These are phyloP conservation scores for Columba guinea DNA, from an alignment of 2,797 vertebrate species.

Conservation along the genomic window DNA sequence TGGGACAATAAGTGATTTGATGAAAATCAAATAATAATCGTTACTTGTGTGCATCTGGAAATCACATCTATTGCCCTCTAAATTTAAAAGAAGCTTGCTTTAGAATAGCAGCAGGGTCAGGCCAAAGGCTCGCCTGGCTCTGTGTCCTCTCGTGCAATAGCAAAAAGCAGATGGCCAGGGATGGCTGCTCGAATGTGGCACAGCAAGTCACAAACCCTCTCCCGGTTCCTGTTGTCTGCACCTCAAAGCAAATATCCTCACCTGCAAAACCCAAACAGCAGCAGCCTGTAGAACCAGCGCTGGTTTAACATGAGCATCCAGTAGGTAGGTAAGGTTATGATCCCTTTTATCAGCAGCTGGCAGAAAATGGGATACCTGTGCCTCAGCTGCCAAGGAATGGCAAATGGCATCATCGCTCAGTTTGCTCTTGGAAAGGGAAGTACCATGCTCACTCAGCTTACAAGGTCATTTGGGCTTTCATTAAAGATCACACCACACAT, in stretches of 20 bases:
- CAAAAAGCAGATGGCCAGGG: background rate
- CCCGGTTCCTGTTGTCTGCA: background rate
- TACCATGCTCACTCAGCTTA: background rate
- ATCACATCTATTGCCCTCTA: background rate
- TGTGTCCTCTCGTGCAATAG: background rate
- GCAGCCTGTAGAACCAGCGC: background rate
- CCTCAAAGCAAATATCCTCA: background rate
- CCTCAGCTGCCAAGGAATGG: background rate
- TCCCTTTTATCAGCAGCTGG: background rate
- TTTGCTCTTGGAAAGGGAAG: background rate
- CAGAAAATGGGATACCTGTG: background rate
- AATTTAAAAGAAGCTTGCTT: background rate
- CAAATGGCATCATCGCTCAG: fast-evolving
- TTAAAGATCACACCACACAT: background rate
- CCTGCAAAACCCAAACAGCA: background rate
- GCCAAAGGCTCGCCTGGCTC: background rate
- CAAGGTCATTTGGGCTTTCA: background rate
- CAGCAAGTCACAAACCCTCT: background rate
- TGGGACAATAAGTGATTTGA: background rate
- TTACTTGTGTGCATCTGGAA: background rate
- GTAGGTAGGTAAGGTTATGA: background rate
- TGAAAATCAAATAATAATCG: background rate
- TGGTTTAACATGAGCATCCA: background rate
- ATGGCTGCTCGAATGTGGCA: background rate
- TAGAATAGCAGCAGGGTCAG: background rate